Evolutionary conservation across 2,113 vertebrate species (phyloP).

Genomic region (Corvus moneduloides): DNA sequence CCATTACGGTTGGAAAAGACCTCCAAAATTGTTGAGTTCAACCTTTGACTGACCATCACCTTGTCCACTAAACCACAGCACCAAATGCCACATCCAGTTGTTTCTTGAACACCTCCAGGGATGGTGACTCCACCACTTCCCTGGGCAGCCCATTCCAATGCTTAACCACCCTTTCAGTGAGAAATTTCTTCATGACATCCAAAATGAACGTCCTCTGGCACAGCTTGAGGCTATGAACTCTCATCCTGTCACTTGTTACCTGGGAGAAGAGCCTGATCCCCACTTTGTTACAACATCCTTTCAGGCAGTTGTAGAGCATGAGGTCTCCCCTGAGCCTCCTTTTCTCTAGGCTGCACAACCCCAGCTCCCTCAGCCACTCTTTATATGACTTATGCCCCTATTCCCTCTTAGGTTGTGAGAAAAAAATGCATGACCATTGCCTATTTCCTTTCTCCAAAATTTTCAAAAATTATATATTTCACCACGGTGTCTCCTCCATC

Average conservation of each 20-base stretch:
- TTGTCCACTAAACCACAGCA: background rate
- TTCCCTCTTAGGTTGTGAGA: background rate
- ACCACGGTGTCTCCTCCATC: fast-evolving
- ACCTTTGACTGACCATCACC: background rate
- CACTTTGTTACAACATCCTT: background rate
- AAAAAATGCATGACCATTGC: background rate
- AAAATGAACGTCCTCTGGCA: background rate
- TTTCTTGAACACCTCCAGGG: background rate
- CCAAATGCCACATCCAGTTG: background rate
- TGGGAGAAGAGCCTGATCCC: background rate
- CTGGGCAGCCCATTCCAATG: background rate
- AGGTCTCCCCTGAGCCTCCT: background rate
- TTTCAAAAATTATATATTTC: background rate
- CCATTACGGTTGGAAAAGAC: background rate
- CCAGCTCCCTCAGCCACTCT: background rate
- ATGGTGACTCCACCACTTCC: background rate
- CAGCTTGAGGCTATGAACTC: background rate
- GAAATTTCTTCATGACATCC: background rate
- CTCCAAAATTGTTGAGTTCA: background rate
- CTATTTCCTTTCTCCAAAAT: background rate
- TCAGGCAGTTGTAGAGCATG: background rate
- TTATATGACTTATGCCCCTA: background rate
- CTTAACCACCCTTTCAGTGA: background rate
- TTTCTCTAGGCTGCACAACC: background rate
- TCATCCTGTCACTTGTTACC: background rate